phyloP scores from a whole-genome alignment of 2,888 invertebrate genomes.

The Eucera pruinosa region DNA sequence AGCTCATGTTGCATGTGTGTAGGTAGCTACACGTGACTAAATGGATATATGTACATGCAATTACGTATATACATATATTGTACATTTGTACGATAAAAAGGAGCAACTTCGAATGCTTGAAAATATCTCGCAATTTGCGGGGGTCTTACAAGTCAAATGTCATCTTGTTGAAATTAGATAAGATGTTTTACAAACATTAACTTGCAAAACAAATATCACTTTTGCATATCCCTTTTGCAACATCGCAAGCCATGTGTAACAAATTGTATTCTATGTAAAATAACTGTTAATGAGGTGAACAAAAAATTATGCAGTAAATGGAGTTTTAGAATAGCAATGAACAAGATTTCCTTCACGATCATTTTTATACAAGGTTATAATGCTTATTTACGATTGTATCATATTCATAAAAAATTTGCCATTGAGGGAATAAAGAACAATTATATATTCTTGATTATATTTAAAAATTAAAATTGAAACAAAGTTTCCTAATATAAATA shows the following conservation, averaged over 20 bases:
- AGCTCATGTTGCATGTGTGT: conserved; percentile 10
- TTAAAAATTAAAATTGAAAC: too few relatives aligned
- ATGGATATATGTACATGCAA: too few relatives aligned
- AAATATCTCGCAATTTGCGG: conserved; percentile 58
- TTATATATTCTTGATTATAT: background rate
- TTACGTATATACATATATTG: background rate
- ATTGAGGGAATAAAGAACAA: background rate
- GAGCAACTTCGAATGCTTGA: conserved; percentile 19
- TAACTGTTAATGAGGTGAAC: background rate
- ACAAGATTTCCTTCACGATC: too few relatives aligned
- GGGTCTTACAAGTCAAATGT: conserved; percentile 59
- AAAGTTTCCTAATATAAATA: too few relatives aligned
- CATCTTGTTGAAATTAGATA: conserved; percentile 51
- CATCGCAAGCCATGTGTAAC: background rate
- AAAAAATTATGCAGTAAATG: background rate
- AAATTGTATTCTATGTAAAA: background rate
- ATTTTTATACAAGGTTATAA: too few relatives aligned
- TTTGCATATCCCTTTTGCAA: background rate
- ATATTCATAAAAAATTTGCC: too few relatives aligned
- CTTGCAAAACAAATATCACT: background rate
- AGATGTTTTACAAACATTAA: conserved; percentile 17
- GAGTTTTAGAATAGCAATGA: too few relatives aligned
- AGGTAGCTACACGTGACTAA: background rate
- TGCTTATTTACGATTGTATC: too few relatives aligned
- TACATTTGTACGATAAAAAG: too few relatives aligned